Conservation (phyloP, 2,888 invertebrate species). For the Eledona agricola region DNA sequence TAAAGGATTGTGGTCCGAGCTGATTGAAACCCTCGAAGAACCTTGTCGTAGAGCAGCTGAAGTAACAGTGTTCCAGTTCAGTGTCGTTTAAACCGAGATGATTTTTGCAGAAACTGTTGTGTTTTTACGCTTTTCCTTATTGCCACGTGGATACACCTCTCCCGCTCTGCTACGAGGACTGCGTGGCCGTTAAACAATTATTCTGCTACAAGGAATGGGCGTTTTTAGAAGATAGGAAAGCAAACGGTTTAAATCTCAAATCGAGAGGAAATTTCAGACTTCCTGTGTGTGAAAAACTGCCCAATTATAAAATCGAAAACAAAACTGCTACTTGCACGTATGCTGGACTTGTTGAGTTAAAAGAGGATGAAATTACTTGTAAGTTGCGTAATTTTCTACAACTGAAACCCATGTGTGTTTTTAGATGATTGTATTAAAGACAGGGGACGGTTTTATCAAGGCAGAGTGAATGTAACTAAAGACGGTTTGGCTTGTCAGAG, state of each 20-base stretch:
- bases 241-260: conserved; percentile 78
- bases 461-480: conserved; percentile 84
- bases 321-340: conserved; percentile 79
- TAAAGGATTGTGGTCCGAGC: conserved; percentile 84
- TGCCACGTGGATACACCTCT: conserved; percentile 72
- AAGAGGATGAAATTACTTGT: conserved; percentile 83
- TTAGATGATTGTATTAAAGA: conserved; percentile 85
- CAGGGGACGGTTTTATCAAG: conserved; percentile 90
- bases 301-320: conserved; percentile 73
- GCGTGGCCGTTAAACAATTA: conserved; percentile 87
- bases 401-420: conserved; percentile 42
- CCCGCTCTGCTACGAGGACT: conserved; percentile 92
- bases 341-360: conserved; percentile 84
- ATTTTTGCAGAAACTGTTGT: conserved; percentile 76
- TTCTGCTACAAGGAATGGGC: conserved; percentile 96
- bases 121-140: conserved; percentile 91
- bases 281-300: conserved; percentile 85
- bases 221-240: conserved; percentile 86
- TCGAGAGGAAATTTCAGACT: conserved; percentile 87
- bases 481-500: conserved; percentile 86
- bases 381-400: conserved; percentile 56
- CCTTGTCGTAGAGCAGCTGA: conserved; percentile 89
- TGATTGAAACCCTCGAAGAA: conserved; percentile 80
- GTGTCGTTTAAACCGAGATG: conserved; percentile 21
- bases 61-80: conserved; percentile 59